Evolutionary conservation across 2,113 vertebrate genomes (phyloP).

Genomic region (Chionomys nivalis): DNA sequence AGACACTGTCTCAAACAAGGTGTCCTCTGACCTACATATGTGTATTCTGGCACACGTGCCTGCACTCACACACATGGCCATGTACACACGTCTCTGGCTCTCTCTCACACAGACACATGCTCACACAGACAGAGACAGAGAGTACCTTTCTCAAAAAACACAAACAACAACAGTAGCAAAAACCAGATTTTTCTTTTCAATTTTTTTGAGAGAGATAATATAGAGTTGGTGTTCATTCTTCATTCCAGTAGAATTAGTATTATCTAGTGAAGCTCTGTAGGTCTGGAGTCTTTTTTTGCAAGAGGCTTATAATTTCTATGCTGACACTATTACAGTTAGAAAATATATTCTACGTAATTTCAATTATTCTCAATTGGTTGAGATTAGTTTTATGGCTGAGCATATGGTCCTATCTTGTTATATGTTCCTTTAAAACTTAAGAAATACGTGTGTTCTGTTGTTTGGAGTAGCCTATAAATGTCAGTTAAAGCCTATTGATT

Average conservation of each 20-base stretch:
- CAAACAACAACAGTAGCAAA: background rate
- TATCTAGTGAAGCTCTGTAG: background rate
- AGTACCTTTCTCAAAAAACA: background rate
- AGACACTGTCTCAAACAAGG: background rate
- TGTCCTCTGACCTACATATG: background rate
- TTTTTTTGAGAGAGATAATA: background rate
- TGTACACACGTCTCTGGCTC: background rate
- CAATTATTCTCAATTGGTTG: background rate
- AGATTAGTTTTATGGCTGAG: background rate
- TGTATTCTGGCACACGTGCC: background rate
- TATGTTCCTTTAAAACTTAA: background rate
- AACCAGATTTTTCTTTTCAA: background rate
- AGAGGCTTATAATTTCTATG: background rate
- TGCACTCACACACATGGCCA: background rate
- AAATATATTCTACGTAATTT: background rate
- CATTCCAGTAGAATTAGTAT: background rate
- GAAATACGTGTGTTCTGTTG: background rate
- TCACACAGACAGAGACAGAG: background rate
- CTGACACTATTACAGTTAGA: background rate
- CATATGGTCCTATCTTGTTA: background rate
- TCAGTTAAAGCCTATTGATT: background rate
- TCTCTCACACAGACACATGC: background rate
- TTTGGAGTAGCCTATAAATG: background rate
- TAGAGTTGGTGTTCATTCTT: background rate
- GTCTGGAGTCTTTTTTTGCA: background rate